Percentiles rank a stretch among this genome's conserved stretches.
Conservation (phyloP, 1,140 invertebrate species). For the Halictus rubicundus region DNA sequence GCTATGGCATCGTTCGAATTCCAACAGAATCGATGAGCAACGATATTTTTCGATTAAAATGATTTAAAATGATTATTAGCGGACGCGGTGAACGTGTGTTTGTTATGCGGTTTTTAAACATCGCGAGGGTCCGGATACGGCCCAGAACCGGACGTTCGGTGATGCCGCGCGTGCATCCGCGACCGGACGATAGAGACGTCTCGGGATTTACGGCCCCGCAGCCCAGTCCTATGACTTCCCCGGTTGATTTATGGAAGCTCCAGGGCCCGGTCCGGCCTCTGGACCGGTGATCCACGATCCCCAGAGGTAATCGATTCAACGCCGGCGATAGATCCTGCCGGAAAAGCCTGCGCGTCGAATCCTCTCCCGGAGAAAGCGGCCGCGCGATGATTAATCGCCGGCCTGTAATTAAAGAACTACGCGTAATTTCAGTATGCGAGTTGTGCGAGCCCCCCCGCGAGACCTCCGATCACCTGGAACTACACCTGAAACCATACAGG, state of each 20-base stretch:
- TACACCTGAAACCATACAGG: not conserved
- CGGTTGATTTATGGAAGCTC: conserved; percentile 59
- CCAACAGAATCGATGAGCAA: too few relatives aligned
- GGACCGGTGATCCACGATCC: conserved; percentile 39
- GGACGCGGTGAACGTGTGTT: too few relatives aligned
- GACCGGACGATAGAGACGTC: conserved; percentile 52
- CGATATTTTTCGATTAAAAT: too few relatives aligned
- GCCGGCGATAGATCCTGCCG: conserved; percentile 51
- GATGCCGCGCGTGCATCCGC: conserved; percentile 36
- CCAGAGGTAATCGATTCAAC: conserved; percentile 54
- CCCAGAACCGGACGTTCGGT: not conserved
- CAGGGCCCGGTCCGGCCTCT: not conserved
- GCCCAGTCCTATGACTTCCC: conserved; percentile 44
- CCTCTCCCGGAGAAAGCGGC: conserved; percentile 17
- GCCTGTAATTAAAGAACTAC: conserved; percentile 26
- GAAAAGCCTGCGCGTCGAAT: conserved; percentile 43
- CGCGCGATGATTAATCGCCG: conserved; percentile 50
- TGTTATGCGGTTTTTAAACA: too few relatives aligned
- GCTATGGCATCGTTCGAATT: too few relatives aligned
- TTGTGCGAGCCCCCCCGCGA: not conserved
- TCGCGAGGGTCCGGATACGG: not conserved
- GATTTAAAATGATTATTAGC: too few relatives aligned
- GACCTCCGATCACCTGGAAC: not conserved
- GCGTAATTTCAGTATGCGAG: not conserved
- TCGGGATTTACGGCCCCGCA: conserved; percentile 55